These are phyloP conservation scores for Antechinus flavipes DNA, from an alignment of 2,113 vertebrate species.

Conservation along the genomic window DNA sequence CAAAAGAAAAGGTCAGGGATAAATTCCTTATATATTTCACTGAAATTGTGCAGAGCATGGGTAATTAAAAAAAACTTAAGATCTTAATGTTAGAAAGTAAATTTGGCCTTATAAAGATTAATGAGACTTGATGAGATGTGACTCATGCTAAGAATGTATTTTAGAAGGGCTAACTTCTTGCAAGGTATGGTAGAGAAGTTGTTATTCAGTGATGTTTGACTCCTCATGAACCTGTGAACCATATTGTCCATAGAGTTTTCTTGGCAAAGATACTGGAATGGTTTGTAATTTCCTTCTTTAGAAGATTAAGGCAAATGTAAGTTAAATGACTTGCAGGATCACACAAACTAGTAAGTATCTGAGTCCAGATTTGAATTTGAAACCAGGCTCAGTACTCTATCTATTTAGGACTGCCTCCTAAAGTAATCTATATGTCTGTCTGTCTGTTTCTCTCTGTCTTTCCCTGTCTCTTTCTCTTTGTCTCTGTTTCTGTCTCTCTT, in stretches of 20 bases:
- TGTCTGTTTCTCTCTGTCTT: too few species aligned
- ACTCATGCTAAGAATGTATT: not conserved
- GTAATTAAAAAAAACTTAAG: not conserved
- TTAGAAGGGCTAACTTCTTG: not conserved
- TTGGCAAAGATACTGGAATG: not conserved
- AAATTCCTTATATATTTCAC: not conserved
- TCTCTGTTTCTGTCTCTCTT: too few species aligned
- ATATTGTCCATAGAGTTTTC: not conserved
- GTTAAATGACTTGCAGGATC: too few species aligned
- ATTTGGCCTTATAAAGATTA: not conserved
- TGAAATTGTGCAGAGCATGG: not conserved
- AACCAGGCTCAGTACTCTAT: too few species aligned
- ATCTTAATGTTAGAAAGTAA: not conserved
- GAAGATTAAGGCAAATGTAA: too few species aligned
- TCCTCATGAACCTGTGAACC: not conserved
- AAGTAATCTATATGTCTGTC: not conserved
- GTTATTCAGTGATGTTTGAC: not conserved
- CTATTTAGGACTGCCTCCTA: not conserved
- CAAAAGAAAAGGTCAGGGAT: not conserved
- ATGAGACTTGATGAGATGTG: not conserved
- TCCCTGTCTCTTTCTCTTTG: too few species aligned
- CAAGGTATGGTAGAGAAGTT: not conserved
- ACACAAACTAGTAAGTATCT: too few species aligned
- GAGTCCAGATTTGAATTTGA: too few species aligned
- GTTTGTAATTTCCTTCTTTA: not conserved